These are phyloP conservation scores for Agonopterix subpropinquella DNA, from an alignment of 2,888 invertebrate genomes.

Conservation along the genomic window DNA sequence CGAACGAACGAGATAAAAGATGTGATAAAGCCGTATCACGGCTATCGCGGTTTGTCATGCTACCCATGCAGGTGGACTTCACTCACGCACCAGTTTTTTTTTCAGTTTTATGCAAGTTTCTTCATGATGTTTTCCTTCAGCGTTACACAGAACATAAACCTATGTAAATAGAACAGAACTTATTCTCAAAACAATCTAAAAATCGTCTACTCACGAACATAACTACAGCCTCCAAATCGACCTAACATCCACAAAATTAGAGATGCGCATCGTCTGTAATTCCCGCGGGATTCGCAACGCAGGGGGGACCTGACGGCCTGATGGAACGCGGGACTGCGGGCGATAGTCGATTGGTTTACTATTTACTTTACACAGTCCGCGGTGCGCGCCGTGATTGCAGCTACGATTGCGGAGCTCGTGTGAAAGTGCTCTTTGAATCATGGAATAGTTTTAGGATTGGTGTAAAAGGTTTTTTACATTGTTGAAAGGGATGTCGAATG, in stretches of 20 bases:
- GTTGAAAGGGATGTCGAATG: background rate
- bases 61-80: too few species aligned
- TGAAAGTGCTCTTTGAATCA: slow-evolving; percentile 22
- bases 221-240: background rate
- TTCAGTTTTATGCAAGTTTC: too few species aligned
- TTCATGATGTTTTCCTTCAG: too few species aligned
- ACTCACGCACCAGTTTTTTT: too few species aligned
- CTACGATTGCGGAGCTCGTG: slow-evolving; percentile 34
- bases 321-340: slow-evolving; percentile 9
- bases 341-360: slow-evolving; percentile 46
- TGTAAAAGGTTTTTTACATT: background rate
- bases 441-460: background rate
- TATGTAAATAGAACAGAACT: too few species aligned
- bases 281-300: slow-evolving; percentile 14
- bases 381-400: slow-evolving; percentile 38
- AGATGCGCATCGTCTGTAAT: slow-evolving; percentile 16
- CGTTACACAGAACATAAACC: too few species aligned
- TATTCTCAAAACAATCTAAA: too few species aligned
- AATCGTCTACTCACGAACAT: too few species aligned
- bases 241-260: slow-evolving; percentile 17
- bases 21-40: too few species aligned
- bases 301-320: background rate
- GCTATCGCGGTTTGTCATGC: too few species aligned
- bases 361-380: slow-evolving; percentile 30
- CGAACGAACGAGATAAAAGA: too few species aligned